A percentile compares a stretch with the other conserved stretches of the same genome.
These are phyloP conservation scores for Leuciscus waleckii DNA, from an alignment of 2,797 vertebrate genomes.

Conservation along the genomic window DNA sequence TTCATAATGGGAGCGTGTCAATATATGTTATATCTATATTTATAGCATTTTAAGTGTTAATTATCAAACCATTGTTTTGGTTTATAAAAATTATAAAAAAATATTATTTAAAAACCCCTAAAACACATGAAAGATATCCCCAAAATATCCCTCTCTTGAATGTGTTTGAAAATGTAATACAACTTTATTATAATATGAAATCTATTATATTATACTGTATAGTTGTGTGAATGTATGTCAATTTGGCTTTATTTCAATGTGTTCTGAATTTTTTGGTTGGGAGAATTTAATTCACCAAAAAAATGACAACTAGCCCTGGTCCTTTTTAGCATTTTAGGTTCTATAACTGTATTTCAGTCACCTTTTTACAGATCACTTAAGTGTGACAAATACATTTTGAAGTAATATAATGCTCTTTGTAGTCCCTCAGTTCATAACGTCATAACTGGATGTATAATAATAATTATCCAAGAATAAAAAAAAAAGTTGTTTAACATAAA, in stretches of 20 bases:
- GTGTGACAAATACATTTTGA: background rate
- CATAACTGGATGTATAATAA: background rate
- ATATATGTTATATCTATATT: background rate
- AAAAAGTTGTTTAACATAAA: slow-evolving; percentile 7
- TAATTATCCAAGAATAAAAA: background rate
- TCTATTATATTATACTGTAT: background rate
- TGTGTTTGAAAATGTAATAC: background rate
- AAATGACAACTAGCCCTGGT: background rate
- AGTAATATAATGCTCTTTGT: background rate
- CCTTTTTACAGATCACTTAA: background rate
- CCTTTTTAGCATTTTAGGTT: too few relatives aligned
- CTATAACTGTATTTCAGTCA: background rate
- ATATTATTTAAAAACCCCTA: too few relatives aligned
- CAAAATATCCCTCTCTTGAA: too few relatives aligned
- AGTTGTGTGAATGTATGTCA: background rate
- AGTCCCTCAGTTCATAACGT: background rate
- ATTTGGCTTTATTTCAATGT: background rate
- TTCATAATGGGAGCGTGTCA: background rate
- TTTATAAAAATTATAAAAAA: too few relatives aligned
- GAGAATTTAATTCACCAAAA: background rate
- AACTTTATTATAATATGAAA: background rate
- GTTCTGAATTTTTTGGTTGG: background rate
- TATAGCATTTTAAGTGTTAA: background rate
- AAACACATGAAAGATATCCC: too few relatives aligned
- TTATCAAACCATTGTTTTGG: too few relatives aligned